Evolutionary conservation across 2,888 invertebrate species (phyloP).

Genomic region (Zootermopsis nevadensis): DNA sequence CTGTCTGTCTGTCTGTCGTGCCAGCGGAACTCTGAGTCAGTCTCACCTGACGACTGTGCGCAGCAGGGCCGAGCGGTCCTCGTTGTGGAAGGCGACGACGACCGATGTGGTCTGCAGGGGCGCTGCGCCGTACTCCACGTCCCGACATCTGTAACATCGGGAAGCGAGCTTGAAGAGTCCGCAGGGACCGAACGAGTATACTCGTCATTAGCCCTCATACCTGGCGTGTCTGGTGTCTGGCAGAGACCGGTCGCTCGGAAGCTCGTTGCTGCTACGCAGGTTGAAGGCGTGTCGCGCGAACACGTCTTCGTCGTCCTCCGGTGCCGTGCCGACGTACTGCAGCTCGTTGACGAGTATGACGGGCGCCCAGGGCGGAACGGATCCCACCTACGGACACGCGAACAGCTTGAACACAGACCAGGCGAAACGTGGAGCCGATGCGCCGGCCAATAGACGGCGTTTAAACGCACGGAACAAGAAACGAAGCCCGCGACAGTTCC

Average conservation of each 20-base stretch:
- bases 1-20: too few species aligned
- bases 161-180: too few species aligned
- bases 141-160: slow-evolving; percentile 44
- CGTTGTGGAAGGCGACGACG: slow-evolving; percentile 65
- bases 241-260: slow-evolving; percentile 57
- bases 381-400: not conserved
- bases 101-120: slow-evolving; percentile 61
- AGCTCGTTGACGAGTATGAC: slow-evolving; percentile 15
- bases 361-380: not conserved
- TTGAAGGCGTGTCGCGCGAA: slow-evolving; percentile 53
- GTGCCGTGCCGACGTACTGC: not conserved
- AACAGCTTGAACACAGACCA: too few species aligned
- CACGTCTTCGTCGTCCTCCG: slow-evolving; percentile 29
- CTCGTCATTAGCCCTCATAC: slow-evolving; percentile 53
- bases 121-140: slow-evolving; percentile 41
- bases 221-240: slow-evolving; percentile 58
- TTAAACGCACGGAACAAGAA: too few species aligned
- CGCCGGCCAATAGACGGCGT: too few species aligned
- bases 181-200: too few species aligned
- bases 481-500: too few species aligned
- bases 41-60: slow-evolving; percentile 58
- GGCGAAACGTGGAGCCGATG: too few species aligned
- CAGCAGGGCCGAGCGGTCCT: slow-evolving; percentile 60
- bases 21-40: too few species aligned
- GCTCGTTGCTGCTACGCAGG: slow-evolving; percentile 56